Evolutionary conservation across 2,797 vertebrate species (phyloP).

Genomic region (Chelon labrosus): DNA sequence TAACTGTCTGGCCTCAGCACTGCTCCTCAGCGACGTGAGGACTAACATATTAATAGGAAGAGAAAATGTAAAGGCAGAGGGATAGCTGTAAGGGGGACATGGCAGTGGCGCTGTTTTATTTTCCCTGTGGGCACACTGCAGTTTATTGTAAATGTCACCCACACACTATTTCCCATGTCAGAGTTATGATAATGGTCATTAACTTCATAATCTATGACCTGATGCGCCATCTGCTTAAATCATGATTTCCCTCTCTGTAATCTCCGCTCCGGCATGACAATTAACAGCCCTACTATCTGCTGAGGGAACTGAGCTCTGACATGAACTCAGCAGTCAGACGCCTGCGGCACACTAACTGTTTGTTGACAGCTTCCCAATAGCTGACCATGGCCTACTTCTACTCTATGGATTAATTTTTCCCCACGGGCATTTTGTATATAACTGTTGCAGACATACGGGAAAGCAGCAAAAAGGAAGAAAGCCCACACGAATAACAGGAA

Average conservation of each 20-base stretch:
- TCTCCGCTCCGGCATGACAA: conserved; percentile 24
- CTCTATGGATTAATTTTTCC: conserved; percentile 39
- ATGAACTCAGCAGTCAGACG: conserved; percentile 47
- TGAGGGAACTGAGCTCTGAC: conserved; percentile 23
- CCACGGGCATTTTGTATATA: conserved; percentile 8
- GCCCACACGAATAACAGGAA: no score
- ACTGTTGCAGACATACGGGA: neutral
- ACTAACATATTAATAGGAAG: neutral
- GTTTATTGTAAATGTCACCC: conserved; percentile 31
- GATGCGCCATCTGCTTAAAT: conserved; percentile 33
- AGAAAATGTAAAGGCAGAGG: neutral
- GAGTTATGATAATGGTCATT: conserved; percentile 43
- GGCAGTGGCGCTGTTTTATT: neutral
- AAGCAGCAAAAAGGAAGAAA: neutral
- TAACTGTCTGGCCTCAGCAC: neutral
- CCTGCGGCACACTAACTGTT: conserved; percentile 30
- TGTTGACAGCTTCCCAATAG: conserved; percentile 55
- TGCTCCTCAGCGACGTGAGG: neutral
- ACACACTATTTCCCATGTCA: conserved; percentile 17
- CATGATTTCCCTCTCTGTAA: conserved; percentile 23
- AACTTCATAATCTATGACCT: conserved; percentile 31
- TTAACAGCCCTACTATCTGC: conserved; percentile 30
- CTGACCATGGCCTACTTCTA: conserved; percentile 42
- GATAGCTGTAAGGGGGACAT: neutral
- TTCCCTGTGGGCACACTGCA: conserved; percentile 20